These are phyloP conservation scores for Notarius lentiginosus DNA, from an alignment of 2,113 vertebrate species.

Conservation along the genomic window DNA sequence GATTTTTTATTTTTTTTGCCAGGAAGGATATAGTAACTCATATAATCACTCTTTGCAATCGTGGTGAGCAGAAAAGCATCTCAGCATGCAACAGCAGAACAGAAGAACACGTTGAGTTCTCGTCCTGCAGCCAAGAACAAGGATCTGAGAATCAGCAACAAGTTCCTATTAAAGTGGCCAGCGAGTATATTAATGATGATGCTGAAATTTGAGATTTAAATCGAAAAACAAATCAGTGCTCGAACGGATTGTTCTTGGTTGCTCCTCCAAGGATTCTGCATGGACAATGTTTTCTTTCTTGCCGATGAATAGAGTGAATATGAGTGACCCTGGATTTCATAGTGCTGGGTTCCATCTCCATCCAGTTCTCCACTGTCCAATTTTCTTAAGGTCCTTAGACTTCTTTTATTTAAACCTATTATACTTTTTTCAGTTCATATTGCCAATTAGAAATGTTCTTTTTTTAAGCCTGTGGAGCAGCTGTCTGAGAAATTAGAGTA, in stretches of 20 bases:
- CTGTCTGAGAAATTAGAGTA: not conserved
- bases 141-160: too few species aligned
- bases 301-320: conserved; percentile 34
- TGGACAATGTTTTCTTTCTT: not conserved
- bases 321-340: conserved; percentile 41
- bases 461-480: not conserved
- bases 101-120: too few species aligned
- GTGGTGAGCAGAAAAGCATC: too few species aligned
- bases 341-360: conserved; percentile 18
- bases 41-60: too few species aligned
- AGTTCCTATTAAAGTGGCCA: too few species aligned
- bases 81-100: too few species aligned
- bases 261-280: conserved; percentile 41
- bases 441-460: conserved; percentile 24
- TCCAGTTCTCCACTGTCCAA: conserved; percentile 14
- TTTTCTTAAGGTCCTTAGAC: conserved; percentile 33
- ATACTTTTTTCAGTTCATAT: not conserved
- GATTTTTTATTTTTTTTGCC: too few species aligned
- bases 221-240: not conserved
- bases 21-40: too few species aligned
- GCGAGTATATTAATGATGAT: too few species aligned
- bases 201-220: too few species aligned
- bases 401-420: conserved; percentile 36
- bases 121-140: too few species aligned
- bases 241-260: conserved; percentile 17